Conservation (phyloP, 2,888 invertebrate genomes). For the Macaria notata region DNA sequence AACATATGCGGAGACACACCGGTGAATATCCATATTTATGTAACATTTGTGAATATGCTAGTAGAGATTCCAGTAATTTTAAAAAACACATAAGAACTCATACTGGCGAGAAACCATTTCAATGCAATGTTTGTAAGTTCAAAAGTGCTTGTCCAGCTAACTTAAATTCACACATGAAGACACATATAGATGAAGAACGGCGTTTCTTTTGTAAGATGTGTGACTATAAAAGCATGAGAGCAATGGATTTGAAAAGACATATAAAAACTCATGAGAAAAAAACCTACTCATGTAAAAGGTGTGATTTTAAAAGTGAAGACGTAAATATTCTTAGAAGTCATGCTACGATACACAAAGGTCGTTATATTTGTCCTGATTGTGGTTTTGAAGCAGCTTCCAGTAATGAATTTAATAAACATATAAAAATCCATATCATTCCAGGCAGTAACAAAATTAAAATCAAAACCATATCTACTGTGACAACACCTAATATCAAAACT, state of each 20-base stretch:
- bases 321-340: conserved; percentile 4
- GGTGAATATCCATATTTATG: conserved; percentile 17
- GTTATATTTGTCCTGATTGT: conserved; percentile 9
- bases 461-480: not conserved
- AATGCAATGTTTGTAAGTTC: conserved; percentile 9
- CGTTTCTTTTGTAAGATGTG: conserved; percentile 11
- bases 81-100: conserved; percentile 21
- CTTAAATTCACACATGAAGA: conserved; percentile 16
- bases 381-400: not conserved
- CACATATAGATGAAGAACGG: conserved; percentile 9
- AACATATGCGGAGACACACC: conserved; percentile 18
- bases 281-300: conserved; percentile 8
- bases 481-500: not conserved
- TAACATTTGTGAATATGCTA: conserved; percentile 10
- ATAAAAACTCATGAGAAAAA: conserved; percentile 10
- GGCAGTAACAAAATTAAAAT: not conserved
- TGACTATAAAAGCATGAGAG: conserved; percentile 13
- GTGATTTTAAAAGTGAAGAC: conserved; percentile 12
- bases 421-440: not conserved
- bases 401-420: conserved; percentile 6
- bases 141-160: conserved; percentile 16
- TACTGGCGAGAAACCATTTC: conserved; percentile 11
- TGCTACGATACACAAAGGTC: conserved; percentile 4
- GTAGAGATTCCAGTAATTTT: conserved; percentile 19
- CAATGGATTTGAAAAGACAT: conserved; percentile 17